Conservation (phyloP, 23 tunicate genomes). For the Ascidia mentula region DNA sequence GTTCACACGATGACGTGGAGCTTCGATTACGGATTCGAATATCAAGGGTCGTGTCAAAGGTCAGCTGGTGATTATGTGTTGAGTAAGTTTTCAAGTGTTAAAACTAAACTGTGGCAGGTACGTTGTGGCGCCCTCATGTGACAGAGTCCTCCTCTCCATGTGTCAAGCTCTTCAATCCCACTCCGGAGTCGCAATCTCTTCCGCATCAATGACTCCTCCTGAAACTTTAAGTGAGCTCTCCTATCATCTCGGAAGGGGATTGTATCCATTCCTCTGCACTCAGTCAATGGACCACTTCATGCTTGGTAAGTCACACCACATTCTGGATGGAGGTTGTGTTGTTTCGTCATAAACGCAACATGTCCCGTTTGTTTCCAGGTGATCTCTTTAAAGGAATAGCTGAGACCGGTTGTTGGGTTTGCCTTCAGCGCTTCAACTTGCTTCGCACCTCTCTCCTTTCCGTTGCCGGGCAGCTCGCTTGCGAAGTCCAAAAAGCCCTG, state of each 20-base stretch:
- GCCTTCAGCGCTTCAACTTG: slow-evolving; percentile 39
- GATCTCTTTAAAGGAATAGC: slow-evolving; percentile 90
- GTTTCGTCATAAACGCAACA: background rate
- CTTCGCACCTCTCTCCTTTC: slow-evolving; percentile 48
- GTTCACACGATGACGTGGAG: slow-evolving; percentile 53
- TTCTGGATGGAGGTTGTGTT: background rate
- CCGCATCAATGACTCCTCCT: slow-evolving; percentile 12
- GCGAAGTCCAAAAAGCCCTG: slow-evolving; percentile 61
- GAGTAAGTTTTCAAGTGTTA: background rate
- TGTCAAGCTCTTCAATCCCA: slow-evolving; percentile 73
- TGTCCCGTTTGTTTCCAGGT: slow-evolving; percentile 55
- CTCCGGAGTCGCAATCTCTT: slow-evolving; percentile 56
- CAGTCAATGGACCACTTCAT: slow-evolving; percentile 65
- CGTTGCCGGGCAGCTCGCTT: slow-evolving; percentile 74
- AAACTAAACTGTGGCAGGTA: too few relatives aligned
- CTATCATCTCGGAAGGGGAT: slow-evolving; percentile 66
- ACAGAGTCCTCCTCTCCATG: slow-evolving; percentile 77
- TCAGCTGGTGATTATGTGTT: background rate
- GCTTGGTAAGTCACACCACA: slow-evolving; percentile 49
- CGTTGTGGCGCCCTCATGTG: slow-evolving; percentile 66
- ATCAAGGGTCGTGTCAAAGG: slow-evolving; percentile 89
- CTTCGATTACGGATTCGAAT: slow-evolving; percentile 92
- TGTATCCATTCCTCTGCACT: slow-evolving; percentile 72
- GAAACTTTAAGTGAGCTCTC: slow-evolving; percentile 61
- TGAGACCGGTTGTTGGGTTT: slow-evolving; percentile 90